Percentiles rank a stretch among this genome's conserved stretches.
Conservation (phyloP, 1,140 invertebrate species). For the Pseudomyrmex gracilis region DNA sequence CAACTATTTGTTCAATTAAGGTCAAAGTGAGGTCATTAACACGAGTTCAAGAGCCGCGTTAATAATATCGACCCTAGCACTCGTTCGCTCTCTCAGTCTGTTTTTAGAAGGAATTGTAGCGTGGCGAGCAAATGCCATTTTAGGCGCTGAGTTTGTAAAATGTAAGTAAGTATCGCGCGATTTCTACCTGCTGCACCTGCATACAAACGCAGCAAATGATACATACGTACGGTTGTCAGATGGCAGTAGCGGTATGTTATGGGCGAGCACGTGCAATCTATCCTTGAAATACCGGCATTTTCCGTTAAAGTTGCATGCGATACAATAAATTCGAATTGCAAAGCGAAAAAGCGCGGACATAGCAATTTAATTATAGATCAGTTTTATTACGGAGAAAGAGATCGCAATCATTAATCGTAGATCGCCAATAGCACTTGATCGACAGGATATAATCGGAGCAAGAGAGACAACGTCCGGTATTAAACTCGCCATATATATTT, state of each 20-base stretch:
- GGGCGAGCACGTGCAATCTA: slow-evolving; percentile 23
- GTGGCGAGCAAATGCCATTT: neutral
- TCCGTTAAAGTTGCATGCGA: neutral
- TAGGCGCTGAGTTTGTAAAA: neutral
- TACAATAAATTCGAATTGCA: neutral
- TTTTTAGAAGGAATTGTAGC: slow-evolving; percentile 3
- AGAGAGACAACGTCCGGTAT: neutral
- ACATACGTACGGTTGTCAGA: slow-evolving; percentile 34
- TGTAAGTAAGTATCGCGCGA: neutral
- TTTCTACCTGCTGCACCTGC: neutral
- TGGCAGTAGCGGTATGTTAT: slow-evolving; percentile 60
- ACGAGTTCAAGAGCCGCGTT: slow-evolving; percentile 11
- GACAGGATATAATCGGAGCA: slow-evolving; percentile 27
- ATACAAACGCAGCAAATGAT: slow-evolving; percentile 37
- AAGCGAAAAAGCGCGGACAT: neutral
- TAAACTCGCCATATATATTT: slow-evolving; percentile 28
- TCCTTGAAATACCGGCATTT: neutral
- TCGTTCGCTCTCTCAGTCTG: neutral
- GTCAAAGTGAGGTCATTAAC: neutral
- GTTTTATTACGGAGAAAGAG: neutral
- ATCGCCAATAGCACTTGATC: slow-evolving; percentile 13
- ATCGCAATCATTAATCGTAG: slow-evolving; percentile 11
- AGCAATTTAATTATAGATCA: slow-evolving; percentile 22
- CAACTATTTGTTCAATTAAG: slow-evolving; percentile 5
- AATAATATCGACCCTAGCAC: slow-evolving; percentile 12